A percentile compares a stretch with the other conserved stretches of the same genome.
phyloP scores from a whole-genome alignment of 2,113 vertebrate species.

The Myrmecobius fasciatus region DNA sequence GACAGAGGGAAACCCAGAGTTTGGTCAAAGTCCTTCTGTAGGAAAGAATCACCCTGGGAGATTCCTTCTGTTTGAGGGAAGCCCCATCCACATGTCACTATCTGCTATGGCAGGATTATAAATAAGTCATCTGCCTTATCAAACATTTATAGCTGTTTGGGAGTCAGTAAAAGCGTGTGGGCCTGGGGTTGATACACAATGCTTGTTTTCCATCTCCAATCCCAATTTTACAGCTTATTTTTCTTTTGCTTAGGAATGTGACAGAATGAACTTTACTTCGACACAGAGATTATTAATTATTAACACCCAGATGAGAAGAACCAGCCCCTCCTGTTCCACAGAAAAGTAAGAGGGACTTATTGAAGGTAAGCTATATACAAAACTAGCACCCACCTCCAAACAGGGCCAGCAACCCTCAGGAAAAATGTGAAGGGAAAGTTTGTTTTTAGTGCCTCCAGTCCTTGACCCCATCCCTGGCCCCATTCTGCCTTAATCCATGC shows the following conservation, averaged over 20 bases:
- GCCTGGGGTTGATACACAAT: conserved; percentile 78
- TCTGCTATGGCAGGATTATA: conserved; percentile 73
- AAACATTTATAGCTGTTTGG: conserved; percentile 85
- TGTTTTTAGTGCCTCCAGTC: neutral
- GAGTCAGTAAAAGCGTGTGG: conserved; percentile 67
- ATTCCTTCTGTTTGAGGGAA: conserved; percentile 65
- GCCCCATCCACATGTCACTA: conserved; percentile 71
- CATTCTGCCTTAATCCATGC: neutral
- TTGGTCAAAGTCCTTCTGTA: conserved; percentile 57
- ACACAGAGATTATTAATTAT: conserved; percentile 78
- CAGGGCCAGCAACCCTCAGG: neutral
- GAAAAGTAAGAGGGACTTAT: conserved; percentile 57
- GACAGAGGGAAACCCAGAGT: conserved; percentile 64
- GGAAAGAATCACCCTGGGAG: conserved; percentile 64
- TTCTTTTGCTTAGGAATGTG: conserved; percentile 71
- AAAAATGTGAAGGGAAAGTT: neutral
- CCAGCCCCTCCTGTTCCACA: conserved; percentile 19
- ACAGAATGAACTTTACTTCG: conserved; percentile 77
- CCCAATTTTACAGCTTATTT: conserved; percentile 82
- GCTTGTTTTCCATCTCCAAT: conserved; percentile 78
- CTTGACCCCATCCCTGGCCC: neutral
- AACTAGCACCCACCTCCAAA: neutral
- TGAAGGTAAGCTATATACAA: conserved; percentile 32
- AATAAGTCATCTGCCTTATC: conserved; percentile 85
- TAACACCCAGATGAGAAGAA: conserved; percentile 60